phyloP scores from a whole-genome alignment of 2,888 invertebrate species.

The Acanthosepion pharaonis region DNA sequence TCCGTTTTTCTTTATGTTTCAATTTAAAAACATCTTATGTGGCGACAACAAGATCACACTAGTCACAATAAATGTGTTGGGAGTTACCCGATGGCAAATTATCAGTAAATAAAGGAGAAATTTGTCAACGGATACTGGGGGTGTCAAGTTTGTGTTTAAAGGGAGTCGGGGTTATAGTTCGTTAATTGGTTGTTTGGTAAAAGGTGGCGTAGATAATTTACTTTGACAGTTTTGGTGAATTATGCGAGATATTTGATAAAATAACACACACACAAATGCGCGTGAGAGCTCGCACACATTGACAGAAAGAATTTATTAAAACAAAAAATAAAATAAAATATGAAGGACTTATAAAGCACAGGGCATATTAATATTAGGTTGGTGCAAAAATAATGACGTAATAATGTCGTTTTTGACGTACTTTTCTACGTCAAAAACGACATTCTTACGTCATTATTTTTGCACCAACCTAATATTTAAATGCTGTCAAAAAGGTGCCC shows the following conservation, averaged over 20 bases:
- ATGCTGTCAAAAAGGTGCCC: too few relatives aligned
- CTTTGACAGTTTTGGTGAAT: background rate
- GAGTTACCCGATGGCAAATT: background rate
- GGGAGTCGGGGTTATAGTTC: background rate
- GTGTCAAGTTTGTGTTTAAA: background rate
- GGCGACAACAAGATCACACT: background rate
- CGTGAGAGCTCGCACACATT: background rate
- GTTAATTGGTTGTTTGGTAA: background rate
- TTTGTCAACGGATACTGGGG: background rate
- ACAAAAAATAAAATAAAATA: too few relatives aligned
- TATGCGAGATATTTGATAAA: background rate
- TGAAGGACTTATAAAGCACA: too few relatives aligned
- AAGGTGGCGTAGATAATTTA: background rate
- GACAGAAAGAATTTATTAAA: background rate
- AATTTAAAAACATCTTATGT: background rate
- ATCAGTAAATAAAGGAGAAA: background rate
- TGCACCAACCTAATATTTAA: too few relatives aligned
- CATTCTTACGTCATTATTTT: too few relatives aligned
- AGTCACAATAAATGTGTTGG: background rate
- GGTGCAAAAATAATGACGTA: too few relatives aligned
- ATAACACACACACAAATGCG: background rate
- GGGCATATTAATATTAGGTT: too few relatives aligned
- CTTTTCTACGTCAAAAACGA: too few relatives aligned
- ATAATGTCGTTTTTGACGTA: too few relatives aligned
- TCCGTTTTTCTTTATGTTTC: background rate